Evolutionary conservation across 2,888 invertebrate species (phyloP), one percentile per base, ranked within the genome.

Genomic region (Plemyria rubiginata): DNA sequence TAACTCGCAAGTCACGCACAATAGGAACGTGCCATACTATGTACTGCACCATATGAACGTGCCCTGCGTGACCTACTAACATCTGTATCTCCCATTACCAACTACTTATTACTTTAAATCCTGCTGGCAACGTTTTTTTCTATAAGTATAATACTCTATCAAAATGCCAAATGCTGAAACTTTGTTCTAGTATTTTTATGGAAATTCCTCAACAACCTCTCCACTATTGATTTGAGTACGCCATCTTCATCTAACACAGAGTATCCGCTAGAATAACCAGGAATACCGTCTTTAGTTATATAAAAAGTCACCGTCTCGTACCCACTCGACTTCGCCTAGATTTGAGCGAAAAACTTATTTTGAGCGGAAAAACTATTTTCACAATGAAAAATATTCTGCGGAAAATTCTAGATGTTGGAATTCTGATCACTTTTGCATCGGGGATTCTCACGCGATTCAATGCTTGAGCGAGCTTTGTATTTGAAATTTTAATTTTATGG

Each of bases 301-400:
- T 12, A 48, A 54, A 49, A 51, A 51, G 41, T 46, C 52, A 43
- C 58, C 36, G 28, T 49, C 15, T 56, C 29, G 41, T 49, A 58
- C 28, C 28, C n/a, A 59, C 52, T 59, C 38, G 46, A 53, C 50
- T 22, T n/a, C 51, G 13, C 9, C 45, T 51, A 45, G 43, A 45
- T 45, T 22, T 45, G 43, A 58, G 51, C 49, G 15, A n/a, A 50
- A 50, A 52, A 58, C 38, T 53, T 46, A 59, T 51, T 52, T 45
- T 22, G 5, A 58, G 43, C 22, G 32, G 43, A 46, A 54, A 60
- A 54, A 50, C 60, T 54, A 54, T 54, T 54, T 60, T 38, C 13
- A 38, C 22, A 7, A 28, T 28, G 38, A 53, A 57, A 59, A 11
- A 11, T 45, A 38, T 38, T 45, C 45, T 50, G 16, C 16, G 22